Conservation (phyloP, 2,113 vertebrate genomes). For the Cardinalis cardinalis region DNA sequence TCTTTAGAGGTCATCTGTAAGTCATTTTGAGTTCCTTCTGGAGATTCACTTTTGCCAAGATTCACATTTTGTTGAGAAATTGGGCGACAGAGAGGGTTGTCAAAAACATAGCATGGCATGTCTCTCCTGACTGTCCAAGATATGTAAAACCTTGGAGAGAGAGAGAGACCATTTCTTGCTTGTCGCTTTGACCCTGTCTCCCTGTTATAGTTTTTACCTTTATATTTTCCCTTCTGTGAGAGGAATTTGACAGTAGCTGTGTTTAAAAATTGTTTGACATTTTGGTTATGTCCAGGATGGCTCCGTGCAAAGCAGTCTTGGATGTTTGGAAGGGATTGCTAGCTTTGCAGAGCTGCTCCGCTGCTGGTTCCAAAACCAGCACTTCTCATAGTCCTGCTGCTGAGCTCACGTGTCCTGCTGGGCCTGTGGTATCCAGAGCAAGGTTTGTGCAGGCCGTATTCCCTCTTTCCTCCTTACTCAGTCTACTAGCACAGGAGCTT, state of each 20-base stretch:
- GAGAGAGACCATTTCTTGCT: background rate
- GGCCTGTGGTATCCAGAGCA: too few species aligned
- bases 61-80: background rate
- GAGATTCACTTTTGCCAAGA: background rate
- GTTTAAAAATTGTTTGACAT: background rate
- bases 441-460: background rate
- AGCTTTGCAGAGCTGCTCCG: background rate
- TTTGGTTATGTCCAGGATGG: background rate
- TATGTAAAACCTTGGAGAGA: background rate
- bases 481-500: background rate
- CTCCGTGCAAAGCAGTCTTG: background rate
- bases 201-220: background rate
- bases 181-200: background rate
- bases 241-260: background rate
- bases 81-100: background rate
- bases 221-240: background rate
- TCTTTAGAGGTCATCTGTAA: background rate
- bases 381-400: background rate
- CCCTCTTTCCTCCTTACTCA: background rate
- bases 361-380: background rate
- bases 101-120: background rate
- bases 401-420: accelerated
- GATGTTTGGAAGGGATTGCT: background rate
- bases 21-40: background rate
- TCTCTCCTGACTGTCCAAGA: background rate